Evolutionary conservation across 2,113 vertebrate species (phyloP), one percentile per base, ranked within the genome.

Genomic region (Clarias macrocephalus): DNA sequence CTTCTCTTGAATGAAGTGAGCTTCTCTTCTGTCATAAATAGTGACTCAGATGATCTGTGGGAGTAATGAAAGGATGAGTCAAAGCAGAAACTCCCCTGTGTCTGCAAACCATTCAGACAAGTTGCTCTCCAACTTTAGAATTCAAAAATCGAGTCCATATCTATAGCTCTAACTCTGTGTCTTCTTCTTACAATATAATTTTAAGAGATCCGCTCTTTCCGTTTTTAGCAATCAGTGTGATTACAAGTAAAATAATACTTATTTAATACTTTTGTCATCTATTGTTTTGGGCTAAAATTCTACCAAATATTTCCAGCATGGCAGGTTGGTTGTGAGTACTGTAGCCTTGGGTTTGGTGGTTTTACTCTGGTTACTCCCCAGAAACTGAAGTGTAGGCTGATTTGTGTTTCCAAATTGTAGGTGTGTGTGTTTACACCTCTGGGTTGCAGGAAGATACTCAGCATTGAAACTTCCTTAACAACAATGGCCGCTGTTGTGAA

Each of bases 21-120:
- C 66, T 66, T 63, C 60, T 86, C 63, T 66, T 30, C n/a, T 80
- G 66, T 86, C 80, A 83, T 62, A 37, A 87, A 81, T n/a, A 85
- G 75, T 80, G 83, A 80, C 62, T 76, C 76, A 85, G 62, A 63
- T 80, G 80, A 83, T 30, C 30, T 25, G 72, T 86, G 56, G 83
- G 83, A 81, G 79, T 18, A 82, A 88, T 82, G 54, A 80, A 57
- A 56, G 33, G 65, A 72, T 33, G 42, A 70, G n/a, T 54, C 52
- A 70, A 83, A 80, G 48, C 65, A 37, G n/a, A 70, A 15, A 79
- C 57, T 73, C 57, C 62, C 70, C 54, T 33, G 19, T 21, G 66
- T 18, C 23, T 81, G 65, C 60, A 85, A 77, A 84, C 48, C 30
- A 62, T 56, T 37, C 16, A 65, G 15, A 88, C 15, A 59, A 73